Evolutionary conservation across 2,888 invertebrate genomes (phyloP), one percentile per base, ranked within the genome.

Genomic region (Drosophila mercatorum): DNA sequence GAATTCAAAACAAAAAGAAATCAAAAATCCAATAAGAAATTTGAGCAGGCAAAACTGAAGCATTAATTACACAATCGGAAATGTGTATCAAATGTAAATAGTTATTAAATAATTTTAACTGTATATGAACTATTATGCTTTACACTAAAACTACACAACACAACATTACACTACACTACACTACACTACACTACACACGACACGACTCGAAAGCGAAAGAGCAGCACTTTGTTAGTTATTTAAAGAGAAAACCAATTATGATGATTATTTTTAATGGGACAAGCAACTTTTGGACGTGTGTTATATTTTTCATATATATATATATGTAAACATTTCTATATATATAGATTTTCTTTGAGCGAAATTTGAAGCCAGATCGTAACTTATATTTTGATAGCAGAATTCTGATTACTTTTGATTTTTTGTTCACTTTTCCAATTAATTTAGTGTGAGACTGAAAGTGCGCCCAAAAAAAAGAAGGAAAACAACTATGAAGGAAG

Each of bases 361-460:
- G 36, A 47, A 46, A 68, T 8, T 63, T 60, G 66, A 75, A 79
- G 58, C 7, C 7, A 52, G 44, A 43, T 49, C 56, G 49, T 56
- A 57, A 38, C 6, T 31, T 31, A 31, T 31, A 34, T 34, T 6
- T 10, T 51, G 47, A 17, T 76, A 73, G 76, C 59, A 43, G 65
- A 78, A 77, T 62, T 63, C 53, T 41, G 44, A 49, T 47, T 40
- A 34, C n/a, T 17, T 22, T 38, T 49, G 34, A 34, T 46, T 68
- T 67, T 67, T 58, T 56, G 56, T 72, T 75, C 55, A 62, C 47
- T 79, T 71, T 68, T 68, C 43, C 22, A 55, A 64, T 75, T 78
- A 68, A 69, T 73, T 84, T 77, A 75, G 86, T 81, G 89, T 86
- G 84, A 89, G 85, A 86, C 85, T 86, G 85, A 86, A 84, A 76